Base-by-base conservation (phyloP, 2,797 vertebrate genomes). In the Miichthys miiuy region DNA sequence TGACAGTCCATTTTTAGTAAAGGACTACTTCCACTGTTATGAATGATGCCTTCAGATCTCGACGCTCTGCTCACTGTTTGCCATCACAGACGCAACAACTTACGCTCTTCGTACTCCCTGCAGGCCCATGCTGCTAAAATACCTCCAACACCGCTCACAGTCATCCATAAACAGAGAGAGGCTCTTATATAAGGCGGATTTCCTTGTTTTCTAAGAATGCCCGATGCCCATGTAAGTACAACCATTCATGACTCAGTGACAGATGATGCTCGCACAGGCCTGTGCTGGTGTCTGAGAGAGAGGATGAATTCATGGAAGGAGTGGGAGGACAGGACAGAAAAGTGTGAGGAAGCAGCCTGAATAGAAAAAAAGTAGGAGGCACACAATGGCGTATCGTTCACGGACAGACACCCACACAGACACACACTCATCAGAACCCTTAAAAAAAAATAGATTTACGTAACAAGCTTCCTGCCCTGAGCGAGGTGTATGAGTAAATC, bases 261-360 rank as follows among this genome's bases (percentile, higher is more conserved):
- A 76, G 75, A 84, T 82, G 83, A 91, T 74, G 81, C 79, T 80
- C 48, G 30, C 41, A 2, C 66, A 65, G 63, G 72, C 27, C 66
- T 72, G 75, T 21, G 1, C 46, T 76, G 85, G 87, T 50, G 77
- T 86, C 88, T 92, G 75, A 73, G 77, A 57, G 63, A 75, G 77
- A 84, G 82, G 83, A 57, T 76, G 86, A 84, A 60, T 57, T 48
- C 64, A 76, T 82, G 89, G 87, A 91, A 91, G 91, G 76, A 52
- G 94, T 94, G 90, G 94, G 94, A 89, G 91, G 91, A 94, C 82
- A 85, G 87, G 81, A 87, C 75, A 34, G 54, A 68, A 51, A 51
- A 84, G 84, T 86, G 74, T 73, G 78, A 87, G 86, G 83, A 88
- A 85, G 83, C 80, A 60, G 84, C 67, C 79, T 88, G 86, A 91